Evolutionary conservation across 2,888 invertebrate species (phyloP), one percentile per base, ranked within the genome.

Genomic region (Hipparchia sbordonii): DNA sequence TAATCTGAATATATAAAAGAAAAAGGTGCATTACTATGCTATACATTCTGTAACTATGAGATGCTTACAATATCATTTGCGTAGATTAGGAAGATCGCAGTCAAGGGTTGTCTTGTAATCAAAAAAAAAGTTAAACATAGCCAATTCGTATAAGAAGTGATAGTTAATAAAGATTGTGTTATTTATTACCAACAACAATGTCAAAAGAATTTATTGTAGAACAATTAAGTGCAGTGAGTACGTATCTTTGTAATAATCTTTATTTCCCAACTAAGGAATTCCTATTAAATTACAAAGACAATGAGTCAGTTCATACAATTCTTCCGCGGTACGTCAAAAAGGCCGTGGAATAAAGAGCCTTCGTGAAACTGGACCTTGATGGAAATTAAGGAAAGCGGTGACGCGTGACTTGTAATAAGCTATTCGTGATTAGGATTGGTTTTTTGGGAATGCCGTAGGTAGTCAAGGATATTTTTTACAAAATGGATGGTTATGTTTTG

Each of bases 351-450:
- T 52, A 67, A 57, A 56, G 39, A 65, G 56, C 57, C 46, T 56
- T 67, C 67, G 5, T 7, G 12, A 10, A 52, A 9, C 57, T 9
- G 7, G 46, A 45, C 67, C 67, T 67, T 67, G 67, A 45, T 56
- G 57, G 57, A 67, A 57, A 57, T 67, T 57, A 67, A 67, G 67
- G 57, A 57, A 67, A 67, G 67, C 67, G 67, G 12, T 56, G 56
- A 57, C 45, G 67, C 57, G 67, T 67, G 67, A 57, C 56, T 57
- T 10, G 67, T 67, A 67, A 67, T 67, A 33, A 63, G 33, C 65
- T 65, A 52, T 65, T 65, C 65, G 52, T 65, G 65, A 65, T 65
- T 65, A 65, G 65, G 33, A 51, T 52, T 65, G 51, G 65, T 65
- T 65, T 33, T 65, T 65, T 33, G 23, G 33, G 52, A 65, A 65